Evolutionary conservation across 2,888 invertebrate species (phyloP), one percentile per base, ranked within the genome.

Genomic region (Aporophyla lueneburgensis): DNA sequence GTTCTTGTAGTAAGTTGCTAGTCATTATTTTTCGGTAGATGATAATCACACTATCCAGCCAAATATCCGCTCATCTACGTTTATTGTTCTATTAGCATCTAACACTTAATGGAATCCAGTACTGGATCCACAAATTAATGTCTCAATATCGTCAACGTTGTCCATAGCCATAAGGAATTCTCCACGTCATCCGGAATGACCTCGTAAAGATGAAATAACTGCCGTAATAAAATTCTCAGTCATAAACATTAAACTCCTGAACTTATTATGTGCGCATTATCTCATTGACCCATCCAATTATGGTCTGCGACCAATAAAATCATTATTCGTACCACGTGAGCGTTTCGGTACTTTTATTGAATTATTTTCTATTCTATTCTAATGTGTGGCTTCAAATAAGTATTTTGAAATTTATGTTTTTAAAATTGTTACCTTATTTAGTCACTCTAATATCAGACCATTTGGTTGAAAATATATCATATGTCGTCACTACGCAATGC

Each of bases 231-330:
- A 84, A 74, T 85, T 71, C 74, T 21, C 74, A 81, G 83, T 80
- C 71, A 61, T 76, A 75, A 83, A 81, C 83, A 76, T 65, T 65
- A 81, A 77, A 80, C 74, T 75, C 59, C 61, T 85, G 83, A 77
- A 78, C 78, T 71, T 82, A 82, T 83, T 80, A 84, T 74, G 78
- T 70, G 62, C 56, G 54, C 80, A 89, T 89, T 89, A 89, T 87
- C 88, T 89, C 84, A 84, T 89, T 89, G 89, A 89, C 89, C 87
- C 77, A 46, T 75, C 78, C 88, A 89, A 89, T 89, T 88, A 89
- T 77, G 79, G 80, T 24, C 80, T 58, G 46, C 40, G 49, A 70
- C 81, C 86, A 84, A 88, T 89, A 84, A 86, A 77, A 84, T 81
- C 54, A 84, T 83, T 81, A 86, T 84, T 84, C 78, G 12, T 58